phyloP scores from a whole-genome alignment of 2,113 vertebrate species.

The Nipponia nippon region DNA sequence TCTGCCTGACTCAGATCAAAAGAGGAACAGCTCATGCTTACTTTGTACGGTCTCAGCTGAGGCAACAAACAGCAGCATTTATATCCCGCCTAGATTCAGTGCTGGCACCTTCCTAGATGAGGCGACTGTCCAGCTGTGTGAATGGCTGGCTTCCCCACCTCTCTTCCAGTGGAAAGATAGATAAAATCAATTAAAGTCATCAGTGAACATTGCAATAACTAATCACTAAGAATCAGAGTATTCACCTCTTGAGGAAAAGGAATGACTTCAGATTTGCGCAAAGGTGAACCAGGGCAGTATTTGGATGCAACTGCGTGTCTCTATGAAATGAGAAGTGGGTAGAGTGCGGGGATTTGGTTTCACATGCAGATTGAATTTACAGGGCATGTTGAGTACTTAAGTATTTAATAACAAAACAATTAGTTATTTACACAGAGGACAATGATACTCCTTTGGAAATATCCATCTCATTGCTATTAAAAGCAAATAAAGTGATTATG shows the following conservation, averaged over 20 bases:
- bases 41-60: background rate
- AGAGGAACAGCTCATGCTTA: background rate
- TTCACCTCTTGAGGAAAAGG: background rate
- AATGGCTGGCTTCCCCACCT: background rate
- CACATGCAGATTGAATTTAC: slow-evolving; percentile 5
- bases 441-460: slow-evolving; percentile 48
- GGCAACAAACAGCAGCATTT: background rate
- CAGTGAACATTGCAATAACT: background rate
- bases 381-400: slow-evolving; percentile 33
- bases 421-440: slow-evolving; percentile 39
- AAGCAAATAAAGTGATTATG: slow-evolving; percentile 58
- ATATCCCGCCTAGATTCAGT: background rate
- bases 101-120: background rate
- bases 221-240: background rate
- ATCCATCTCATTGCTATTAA: slow-evolving; percentile 53
- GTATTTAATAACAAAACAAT: slow-evolving; percentile 56
- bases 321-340: background rate
- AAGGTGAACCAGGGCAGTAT: background rate
- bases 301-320: background rate
- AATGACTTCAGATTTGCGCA: background rate
- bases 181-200: background rate
- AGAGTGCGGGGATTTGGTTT: background rate
- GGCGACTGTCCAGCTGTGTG: background rate
- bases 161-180: background rate
- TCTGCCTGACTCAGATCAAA: background rate